phyloP scores from a whole-genome alignment of 2,888 invertebrate genomes.

The Bedellia somnulentella region DNA sequence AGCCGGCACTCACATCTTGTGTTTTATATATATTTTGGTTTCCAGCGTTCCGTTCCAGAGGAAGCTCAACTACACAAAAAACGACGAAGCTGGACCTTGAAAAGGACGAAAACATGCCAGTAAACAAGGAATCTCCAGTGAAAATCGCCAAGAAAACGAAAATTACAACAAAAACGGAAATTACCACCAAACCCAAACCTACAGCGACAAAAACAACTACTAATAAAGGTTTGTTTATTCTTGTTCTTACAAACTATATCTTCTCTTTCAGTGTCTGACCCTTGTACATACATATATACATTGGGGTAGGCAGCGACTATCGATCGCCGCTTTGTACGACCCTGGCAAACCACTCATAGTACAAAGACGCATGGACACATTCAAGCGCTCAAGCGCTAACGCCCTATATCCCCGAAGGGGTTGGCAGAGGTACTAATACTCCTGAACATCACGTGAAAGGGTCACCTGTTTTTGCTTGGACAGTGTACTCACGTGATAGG shows the following conservation, averaged over 20 bases:
- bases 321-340: no score
- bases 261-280: not conserved
- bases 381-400: no score
- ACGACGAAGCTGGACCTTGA: not conserved
- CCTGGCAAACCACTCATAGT: not conserved
- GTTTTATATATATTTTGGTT: not conserved
- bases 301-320: no score
- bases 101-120: not conserved
- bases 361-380: no score
- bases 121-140: not conserved
- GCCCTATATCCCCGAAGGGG: no score
- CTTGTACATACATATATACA: not conserved
- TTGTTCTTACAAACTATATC: not conserved
- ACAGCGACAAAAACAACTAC: not conserved
- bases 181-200: not conserved
- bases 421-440: no score
- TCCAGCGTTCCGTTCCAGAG: no score
- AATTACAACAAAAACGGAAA: not conserved
- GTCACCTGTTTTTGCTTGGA: no score
- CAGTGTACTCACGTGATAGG: no score
- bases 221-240: not conserved
- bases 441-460: no score
- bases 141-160: not conserved
- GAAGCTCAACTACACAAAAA: not conserved
- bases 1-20: no score